Evolutionary conservation across 1,140 invertebrate species (phyloP), one percentile per base, ranked within the genome.

Genomic region (Dinoponera quadriceps): DNA sequence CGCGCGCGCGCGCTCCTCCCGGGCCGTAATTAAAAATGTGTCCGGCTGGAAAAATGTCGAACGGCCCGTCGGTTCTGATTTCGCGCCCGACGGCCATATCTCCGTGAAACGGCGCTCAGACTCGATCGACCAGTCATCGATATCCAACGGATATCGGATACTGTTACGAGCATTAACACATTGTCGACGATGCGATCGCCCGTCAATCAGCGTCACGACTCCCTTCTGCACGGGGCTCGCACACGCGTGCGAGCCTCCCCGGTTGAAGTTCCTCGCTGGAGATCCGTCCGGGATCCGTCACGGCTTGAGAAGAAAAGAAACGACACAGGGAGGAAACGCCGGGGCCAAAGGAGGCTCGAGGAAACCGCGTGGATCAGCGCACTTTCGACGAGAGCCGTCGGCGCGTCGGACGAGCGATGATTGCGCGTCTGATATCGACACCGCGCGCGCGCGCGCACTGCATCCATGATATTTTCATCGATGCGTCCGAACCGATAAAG

Each of bases 141-240:
- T 57, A 69, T 57, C 75, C 44, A 69, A 51, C 75, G 75, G 75
- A 80, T 69, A 57, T 80, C 75, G 63, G 51, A 48, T 57, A 16
- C 62, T 78, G 63, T 80, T 80, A 44, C 65, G 75, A 80, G 57
- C 51, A 69, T 80, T 80, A 71, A 80, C 65, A 57, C 65, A 57
- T 59, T 80, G 75, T 80, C 44, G 65, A 57, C 51, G 75, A 69
- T 44, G 25, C 65, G 65, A 69, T 80, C 22, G 51, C 27, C 29
- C 54, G 74, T 9, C 63, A 69, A 22, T 80, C 75, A 69, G 7
- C 63, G 51, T 78, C 18, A 55, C 63, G 29, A 44, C 54, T 69
- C 55, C 51, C 7, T 78, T 33, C 44, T 44, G 55, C 44, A 13
- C 48, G 22, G n/a, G 62, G 57, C 25, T 33, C 48, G 55, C 22